phyloP scores from a whole-genome alignment of 2,888 invertebrate species.

The Acleris emargana region DNA sequence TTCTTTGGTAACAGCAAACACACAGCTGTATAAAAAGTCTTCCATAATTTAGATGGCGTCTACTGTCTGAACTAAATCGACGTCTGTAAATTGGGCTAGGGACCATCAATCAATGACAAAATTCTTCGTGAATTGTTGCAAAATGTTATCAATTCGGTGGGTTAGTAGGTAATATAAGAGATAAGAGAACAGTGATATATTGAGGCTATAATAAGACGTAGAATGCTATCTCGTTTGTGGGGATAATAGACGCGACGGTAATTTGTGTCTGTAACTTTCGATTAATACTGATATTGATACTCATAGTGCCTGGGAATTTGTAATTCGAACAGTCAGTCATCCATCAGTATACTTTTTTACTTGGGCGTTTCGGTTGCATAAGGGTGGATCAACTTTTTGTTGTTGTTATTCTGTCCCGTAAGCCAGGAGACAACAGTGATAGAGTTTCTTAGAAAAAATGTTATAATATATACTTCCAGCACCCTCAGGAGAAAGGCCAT shows the following conservation, averaged over 20 bases:
- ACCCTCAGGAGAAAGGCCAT: too few species aligned
- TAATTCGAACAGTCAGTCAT: too few species aligned
- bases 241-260: not conserved
- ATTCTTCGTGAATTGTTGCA: conserved; percentile 37
- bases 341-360: too few species aligned
- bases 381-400: too few species aligned
- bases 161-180: conserved; percentile 66
- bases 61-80: not conserved
- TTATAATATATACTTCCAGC: too few species aligned
- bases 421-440: too few species aligned
- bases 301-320: too few species aligned
- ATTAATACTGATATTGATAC: too few species aligned
- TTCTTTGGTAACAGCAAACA: not conserved
- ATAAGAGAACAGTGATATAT: conserved; percentile 12
- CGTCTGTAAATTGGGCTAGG: conserved; percentile 18
- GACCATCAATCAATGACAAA: conserved; percentile 65
- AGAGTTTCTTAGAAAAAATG: too few species aligned
- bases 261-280: not conserved
- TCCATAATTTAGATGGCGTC: too few species aligned
- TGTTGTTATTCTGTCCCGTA: too few species aligned
- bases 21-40: not conserved
- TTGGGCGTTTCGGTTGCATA: too few species aligned
- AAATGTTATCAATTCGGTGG: conserved; percentile 59
- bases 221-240: conserved; percentile 5
- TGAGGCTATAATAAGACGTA: conserved; percentile 25